phyloP scores from a whole-genome alignment of 2,888 invertebrate genomes.

The Cosmopolites sordidus region DNA sequence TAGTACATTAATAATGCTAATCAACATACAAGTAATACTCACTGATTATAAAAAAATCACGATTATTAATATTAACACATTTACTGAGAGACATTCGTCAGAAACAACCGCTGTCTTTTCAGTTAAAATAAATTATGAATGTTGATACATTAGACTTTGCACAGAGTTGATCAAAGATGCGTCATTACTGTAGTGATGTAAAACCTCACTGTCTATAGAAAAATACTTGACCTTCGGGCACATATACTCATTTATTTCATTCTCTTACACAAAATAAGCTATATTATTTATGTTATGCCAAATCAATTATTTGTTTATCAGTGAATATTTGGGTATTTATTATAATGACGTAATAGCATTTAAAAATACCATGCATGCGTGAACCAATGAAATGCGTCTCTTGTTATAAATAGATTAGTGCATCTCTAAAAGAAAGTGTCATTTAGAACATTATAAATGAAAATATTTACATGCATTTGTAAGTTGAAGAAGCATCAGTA shows the following conservation, averaged over 20 bases:
- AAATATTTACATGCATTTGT: too few relatives aligned
- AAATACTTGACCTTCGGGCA: constrained; percentile 18
- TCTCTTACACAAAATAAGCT: background rate
- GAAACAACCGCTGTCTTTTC: background rate
- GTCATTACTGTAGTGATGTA: constrained; percentile 19
- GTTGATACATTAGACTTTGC: constrained; percentile 10
- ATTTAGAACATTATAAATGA: too few relatives aligned
- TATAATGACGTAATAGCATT: background rate
- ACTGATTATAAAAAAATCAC: background rate
- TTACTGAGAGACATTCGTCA: background rate
- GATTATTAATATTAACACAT: background rate
- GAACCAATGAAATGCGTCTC: background rate
- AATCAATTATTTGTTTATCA: background rate
- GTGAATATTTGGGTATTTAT: background rate
- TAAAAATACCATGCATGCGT: background rate
- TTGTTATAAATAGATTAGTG: background rate
- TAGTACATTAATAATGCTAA: too few relatives aligned
- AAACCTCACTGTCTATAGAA: constrained; percentile 8
- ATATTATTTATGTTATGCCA: background rate
- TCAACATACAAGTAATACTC: background rate
- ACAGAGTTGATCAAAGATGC: constrained; percentile 11
- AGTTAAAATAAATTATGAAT: constrained; percentile 9
- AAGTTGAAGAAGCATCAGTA: too few relatives aligned
- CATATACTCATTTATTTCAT: constrained; percentile 7
- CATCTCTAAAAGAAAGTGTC: too few relatives aligned